Percentiles rank a stretch among this genome's conserved stretches.
Evolutionary conservation across 2,113 vertebrate species (phyloP).

Genomic region (Hyaena hyaena): DNA sequence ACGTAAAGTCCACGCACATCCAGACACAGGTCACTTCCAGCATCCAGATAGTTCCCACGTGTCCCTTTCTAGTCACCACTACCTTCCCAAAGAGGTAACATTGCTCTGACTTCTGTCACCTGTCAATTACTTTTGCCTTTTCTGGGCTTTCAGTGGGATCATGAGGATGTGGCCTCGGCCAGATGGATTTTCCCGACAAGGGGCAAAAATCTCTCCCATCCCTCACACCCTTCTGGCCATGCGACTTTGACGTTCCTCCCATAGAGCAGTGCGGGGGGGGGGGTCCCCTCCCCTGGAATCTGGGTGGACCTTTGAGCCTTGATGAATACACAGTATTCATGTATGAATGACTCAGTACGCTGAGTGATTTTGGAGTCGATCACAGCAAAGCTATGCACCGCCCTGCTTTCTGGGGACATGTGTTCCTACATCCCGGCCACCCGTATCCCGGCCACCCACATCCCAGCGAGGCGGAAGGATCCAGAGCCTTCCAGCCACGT

Average conservation of each 20-base stretch:
- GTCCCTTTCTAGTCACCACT: not conserved
- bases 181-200: rapidly evolving
- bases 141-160: too few species aligned
- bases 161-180: rapidly evolving
- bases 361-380: not conserved
- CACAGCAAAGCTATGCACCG: rapidly evolving
- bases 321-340: rapidly evolving
- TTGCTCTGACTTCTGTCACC: not conserved
- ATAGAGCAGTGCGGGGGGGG: rapidly evolving
- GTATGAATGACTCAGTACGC: too few species aligned
- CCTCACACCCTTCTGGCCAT: not conserved
- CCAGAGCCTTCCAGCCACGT: rapidly evolving
- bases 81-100: not conserved
- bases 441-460: not conserved
- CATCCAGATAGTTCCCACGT: rapidly evolving
- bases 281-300: not conserved
- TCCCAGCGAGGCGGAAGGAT: too few species aligned
- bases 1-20: rapidly evolving
- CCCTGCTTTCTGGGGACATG: rapidly evolving
- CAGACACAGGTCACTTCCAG: rapidly evolving
- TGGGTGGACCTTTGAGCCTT: not conserved
- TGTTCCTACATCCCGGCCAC: rapidly evolving
- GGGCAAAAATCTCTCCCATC: rapidly evolving
- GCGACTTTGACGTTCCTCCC: not conserved
- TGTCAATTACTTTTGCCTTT: not conserved